Base-by-base conservation (phyloP, 1,140 invertebrate species). In the Holotrichia oblita region DNA sequence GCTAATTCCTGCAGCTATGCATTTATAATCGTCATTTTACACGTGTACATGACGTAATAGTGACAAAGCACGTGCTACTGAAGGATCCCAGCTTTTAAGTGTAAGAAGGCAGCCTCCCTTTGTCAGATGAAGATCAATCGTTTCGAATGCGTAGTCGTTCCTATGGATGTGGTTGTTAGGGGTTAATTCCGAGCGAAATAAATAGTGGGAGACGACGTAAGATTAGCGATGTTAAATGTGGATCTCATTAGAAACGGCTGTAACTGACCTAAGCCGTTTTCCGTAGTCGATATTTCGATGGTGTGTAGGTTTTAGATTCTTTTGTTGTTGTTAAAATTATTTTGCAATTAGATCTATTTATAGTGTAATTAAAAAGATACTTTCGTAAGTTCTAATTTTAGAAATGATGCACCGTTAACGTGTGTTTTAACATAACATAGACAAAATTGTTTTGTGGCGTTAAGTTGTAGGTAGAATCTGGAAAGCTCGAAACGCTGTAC, bases 31-130 rank as follows among this genome's bases (percentile, higher is more conserved):
- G 10, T 22, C 12, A 34, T 69, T 69, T 69, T 69, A 69, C 61
- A 69, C 61, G 61, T 34, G 61, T 69, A 27, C 61, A 22, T 69
- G 61, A 69, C 61, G 73, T 42, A 74, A 74, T 41, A 41, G 73
- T 74, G 73, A 74, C 73, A 34, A 74, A 74, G 73, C 73, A 74
- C 73, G 73, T 74, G 73, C 73, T 74, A 44, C 73, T 42, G 73
- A 74, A 44, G 17, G 17, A 74, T 74, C 73, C 40, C 73, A 74
- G 34, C 73, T 69, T 22, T 69, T 22, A 27, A 69, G 22, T 22
- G 20, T 34, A 34, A 69, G 61, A 34, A 69, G n/a, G 59, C 27
- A 22, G 7, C 22, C 20, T 6, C 20, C 22, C 61, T 2, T 34
- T 34, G 27, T 34, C 27, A 34, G 48, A 55, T 17, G 48, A 55